phyloP scores from a whole-genome alignment of 2,113 vertebrate species.

The Nanorana parkeri region DNA sequence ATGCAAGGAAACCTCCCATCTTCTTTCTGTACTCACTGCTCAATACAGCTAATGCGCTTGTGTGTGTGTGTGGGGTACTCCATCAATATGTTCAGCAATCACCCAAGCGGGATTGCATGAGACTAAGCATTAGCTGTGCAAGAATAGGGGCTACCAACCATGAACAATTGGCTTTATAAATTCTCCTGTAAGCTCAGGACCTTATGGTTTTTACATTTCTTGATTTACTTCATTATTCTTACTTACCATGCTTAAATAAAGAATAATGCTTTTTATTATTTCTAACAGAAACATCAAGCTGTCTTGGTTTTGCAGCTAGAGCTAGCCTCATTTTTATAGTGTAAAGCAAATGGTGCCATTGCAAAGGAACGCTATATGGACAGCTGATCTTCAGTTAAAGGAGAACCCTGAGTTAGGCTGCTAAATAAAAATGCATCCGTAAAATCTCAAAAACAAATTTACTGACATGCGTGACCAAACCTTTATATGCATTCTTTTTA shows the following conservation, averaged over 20 bases:
- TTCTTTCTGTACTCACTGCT: constrained; percentile 43
- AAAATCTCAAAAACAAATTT: no score
- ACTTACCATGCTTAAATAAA: constrained; percentile 52
- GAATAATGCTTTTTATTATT: constrained; percentile 42
- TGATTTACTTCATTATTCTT: constrained; percentile 50
- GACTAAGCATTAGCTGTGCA: constrained; percentile 47
- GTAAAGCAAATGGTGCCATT: background rate
- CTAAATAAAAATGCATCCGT: no score
- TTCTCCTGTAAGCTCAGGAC: background rate
- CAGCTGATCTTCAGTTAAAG: no score
- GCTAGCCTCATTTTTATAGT: background rate
- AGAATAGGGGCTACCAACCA: constrained; percentile 24
- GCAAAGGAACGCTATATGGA: no score
- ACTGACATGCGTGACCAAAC: no score
- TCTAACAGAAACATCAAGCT: constrained; percentile 26
- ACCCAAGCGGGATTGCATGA: constrained; percentile 54
- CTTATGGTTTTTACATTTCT: constrained; percentile 30
- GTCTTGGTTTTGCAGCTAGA: background rate
- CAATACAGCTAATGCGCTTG: constrained; percentile 20
- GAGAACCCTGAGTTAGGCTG: no score
- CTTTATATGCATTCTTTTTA: no score
- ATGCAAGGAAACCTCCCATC: constrained; percentile 49
- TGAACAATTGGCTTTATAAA: constrained; percentile 51
- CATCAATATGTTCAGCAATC: constrained; percentile 57
- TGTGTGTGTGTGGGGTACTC: background rate